Evolutionary conservation across 2,797 vertebrate genomes (phyloP).

Genomic region (Tachyglossus aculeatus): DNA sequence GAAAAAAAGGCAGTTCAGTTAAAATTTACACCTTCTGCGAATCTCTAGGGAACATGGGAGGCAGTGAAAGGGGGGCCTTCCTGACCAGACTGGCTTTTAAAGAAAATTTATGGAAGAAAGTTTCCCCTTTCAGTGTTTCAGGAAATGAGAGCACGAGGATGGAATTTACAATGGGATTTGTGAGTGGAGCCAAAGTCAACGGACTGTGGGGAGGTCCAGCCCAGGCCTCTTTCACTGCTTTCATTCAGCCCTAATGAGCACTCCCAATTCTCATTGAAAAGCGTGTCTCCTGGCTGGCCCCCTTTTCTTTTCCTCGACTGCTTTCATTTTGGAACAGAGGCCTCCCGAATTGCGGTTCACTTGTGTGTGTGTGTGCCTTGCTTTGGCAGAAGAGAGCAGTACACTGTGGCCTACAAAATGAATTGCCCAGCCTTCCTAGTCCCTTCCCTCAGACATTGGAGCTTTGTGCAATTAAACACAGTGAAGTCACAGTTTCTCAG

Average conservation of each 20-base stretch:
- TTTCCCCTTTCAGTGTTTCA: constrained; percentile 48
- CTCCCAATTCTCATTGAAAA: constrained; percentile 54
- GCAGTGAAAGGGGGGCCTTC: constrained; percentile 18
- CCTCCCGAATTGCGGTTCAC: constrained; percentile 61
- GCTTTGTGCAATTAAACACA: constrained; percentile 70
- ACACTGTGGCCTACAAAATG: constrained; percentile 73
- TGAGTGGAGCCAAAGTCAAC: constrained; percentile 49
- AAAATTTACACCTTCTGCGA: constrained; percentile 8
- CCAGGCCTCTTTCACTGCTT: constrained; percentile 59
- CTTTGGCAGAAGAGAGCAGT: constrained; percentile 59
- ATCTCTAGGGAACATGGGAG: constrained; percentile 1
- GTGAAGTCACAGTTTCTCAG: constrained; percentile 77
- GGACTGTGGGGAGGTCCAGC: constrained; percentile 4
- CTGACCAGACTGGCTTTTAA: constrained; percentile 12
- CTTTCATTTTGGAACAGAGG: constrained; percentile 70
- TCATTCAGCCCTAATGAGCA: constrained; percentile 59
- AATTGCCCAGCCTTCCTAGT: constrained; percentile 63
- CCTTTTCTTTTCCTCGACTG: constrained; percentile 68
- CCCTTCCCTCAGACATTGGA: constrained; percentile 69
- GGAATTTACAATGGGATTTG: constrained; percentile 67
- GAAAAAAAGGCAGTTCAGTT: not conserved
- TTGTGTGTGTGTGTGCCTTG: constrained; percentile 52
- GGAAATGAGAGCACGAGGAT: constrained; percentile 66
- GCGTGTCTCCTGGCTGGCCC: constrained; percentile 55
- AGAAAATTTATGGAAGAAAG: constrained; percentile 22